Evolutionary conservation across 2,888 invertebrate species (phyloP).

Genomic region (Trichopria drosophilae): DNA sequence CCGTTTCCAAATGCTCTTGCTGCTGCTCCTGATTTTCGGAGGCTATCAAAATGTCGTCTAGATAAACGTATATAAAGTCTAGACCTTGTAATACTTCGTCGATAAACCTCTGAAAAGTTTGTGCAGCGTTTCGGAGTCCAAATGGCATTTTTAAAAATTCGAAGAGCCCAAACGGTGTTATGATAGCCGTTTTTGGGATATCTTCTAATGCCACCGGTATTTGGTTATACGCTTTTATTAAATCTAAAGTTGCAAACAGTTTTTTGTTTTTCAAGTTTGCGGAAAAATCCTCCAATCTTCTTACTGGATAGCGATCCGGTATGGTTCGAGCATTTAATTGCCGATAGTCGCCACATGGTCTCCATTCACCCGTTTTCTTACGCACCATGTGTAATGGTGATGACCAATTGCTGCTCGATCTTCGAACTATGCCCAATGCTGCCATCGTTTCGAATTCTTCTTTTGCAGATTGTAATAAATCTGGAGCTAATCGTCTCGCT

Average conservation of each 20-base stretch:
- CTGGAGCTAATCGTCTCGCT: constrained; percentile 24
- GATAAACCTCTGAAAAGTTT: no score
- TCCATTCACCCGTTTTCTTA: no score
- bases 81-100: no score
- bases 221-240: constrained; percentile 49
- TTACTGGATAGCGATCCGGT: no score
- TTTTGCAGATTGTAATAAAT: not conserved
- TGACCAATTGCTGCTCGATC: constrained; percentile 43
- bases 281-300: constrained; percentile 46
- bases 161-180: no score
- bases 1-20: not conserved
- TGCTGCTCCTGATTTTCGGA: constrained; percentile 4
- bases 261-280: constrained; percentile 38
- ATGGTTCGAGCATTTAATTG: no score
- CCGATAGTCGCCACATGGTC: no score
- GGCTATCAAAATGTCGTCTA: no score
- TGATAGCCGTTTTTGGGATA: constrained; percentile 51
- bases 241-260: constrained; percentile 45
- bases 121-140: no score
- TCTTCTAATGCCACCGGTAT: constrained; percentile 44
- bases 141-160: no score
- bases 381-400: no score
- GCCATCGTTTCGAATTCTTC: constrained; percentile 2
- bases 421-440: constrained; percentile 27
- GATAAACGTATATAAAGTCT: no score